These are phyloP conservation scores for Orthonychiurus folsomi DNA, from an alignment of 2,888 invertebrate genomes.

Conservation along the genomic window DNA sequence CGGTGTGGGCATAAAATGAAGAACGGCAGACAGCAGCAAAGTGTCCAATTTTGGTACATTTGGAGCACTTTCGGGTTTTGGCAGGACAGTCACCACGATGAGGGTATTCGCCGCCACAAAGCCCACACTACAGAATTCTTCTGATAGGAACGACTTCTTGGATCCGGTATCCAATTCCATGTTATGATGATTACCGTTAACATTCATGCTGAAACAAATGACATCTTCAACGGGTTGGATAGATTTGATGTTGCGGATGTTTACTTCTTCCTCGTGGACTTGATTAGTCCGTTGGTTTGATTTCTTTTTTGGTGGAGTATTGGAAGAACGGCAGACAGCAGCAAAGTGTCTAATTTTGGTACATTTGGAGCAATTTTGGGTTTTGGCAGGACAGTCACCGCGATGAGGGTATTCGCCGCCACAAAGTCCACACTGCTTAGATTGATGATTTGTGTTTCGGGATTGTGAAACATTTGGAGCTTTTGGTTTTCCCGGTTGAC, in stretches of 20 bases:
- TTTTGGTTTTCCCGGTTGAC: neutral
- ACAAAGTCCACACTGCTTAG: neutral
- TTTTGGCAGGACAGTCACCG: neutral
- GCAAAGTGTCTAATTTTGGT: constrained; percentile 2
- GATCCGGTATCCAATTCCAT: constrained; percentile 2
- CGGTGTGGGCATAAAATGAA: no score
- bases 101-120: neutral
- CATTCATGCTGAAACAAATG: neutral
- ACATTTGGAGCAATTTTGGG: neutral
- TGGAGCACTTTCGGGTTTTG: neutral
- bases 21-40: neutral
- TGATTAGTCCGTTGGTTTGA: neutral
- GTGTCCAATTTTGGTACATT: constrained; percentile 4
- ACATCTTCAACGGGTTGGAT: neutral
- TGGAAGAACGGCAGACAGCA: neutral
- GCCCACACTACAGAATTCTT: constrained; percentile 1
- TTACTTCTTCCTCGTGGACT: neutral
- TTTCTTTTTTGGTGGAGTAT: neutral
- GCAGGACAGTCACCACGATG: neutral
- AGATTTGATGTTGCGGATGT: neutral
- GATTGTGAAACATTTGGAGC: neutral
- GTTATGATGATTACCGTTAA: neutral
- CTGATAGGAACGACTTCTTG: neutral
- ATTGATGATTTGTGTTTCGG: no score
- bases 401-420: neutral